A percentile compares a stretch with the other conserved stretches of the same genome.
These are phyloP conservation scores for Synanthedon formicaeformis DNA, from an alignment of 2,888 invertebrate genomes.

Conservation along the genomic window DNA sequence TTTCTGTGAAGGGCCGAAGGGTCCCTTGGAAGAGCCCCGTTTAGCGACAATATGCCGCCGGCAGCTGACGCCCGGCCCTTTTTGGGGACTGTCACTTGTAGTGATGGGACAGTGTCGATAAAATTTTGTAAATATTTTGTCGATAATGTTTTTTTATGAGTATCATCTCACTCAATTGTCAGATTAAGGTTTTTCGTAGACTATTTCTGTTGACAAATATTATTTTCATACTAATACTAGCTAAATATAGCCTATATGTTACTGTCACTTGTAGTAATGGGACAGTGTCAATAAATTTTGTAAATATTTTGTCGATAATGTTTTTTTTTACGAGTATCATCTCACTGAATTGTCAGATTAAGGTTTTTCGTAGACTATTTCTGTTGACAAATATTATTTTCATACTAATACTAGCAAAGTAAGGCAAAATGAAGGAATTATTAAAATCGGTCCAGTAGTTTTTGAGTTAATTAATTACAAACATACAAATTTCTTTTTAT, in stretches of 20 bases:
- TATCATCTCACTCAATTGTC: background rate
- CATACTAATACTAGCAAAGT: too few relatives aligned
- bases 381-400: too few relatives aligned
- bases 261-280: conserved; percentile 1
- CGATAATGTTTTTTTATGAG: background rate
- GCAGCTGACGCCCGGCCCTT: conserved; percentile 53
- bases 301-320: background rate
- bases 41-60: conserved; percentile 49
- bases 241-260: too few relatives aligned
- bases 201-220: too few relatives aligned
- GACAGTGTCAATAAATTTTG: background rate
- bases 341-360: too few relatives aligned
- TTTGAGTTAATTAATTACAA: too few relatives aligned
- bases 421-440: too few relatives aligned
- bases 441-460: too few relatives aligned
- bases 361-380: too few relatives aligned
- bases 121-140: background rate
- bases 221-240: too few relatives aligned
- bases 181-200: too few relatives aligned
- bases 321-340: background rate
- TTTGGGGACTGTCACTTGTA: conserved; percentile 5
- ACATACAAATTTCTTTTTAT: too few relatives aligned
- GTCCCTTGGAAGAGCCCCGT: conserved; percentile 12
- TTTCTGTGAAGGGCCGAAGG: conserved; percentile 11
- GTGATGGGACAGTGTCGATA: background rate